Evolutionary conservation across 1,140 invertebrate genomes (phyloP), one percentile per base, ranked within the genome.

Genomic region (Homalodisca vitripennis): DNA sequence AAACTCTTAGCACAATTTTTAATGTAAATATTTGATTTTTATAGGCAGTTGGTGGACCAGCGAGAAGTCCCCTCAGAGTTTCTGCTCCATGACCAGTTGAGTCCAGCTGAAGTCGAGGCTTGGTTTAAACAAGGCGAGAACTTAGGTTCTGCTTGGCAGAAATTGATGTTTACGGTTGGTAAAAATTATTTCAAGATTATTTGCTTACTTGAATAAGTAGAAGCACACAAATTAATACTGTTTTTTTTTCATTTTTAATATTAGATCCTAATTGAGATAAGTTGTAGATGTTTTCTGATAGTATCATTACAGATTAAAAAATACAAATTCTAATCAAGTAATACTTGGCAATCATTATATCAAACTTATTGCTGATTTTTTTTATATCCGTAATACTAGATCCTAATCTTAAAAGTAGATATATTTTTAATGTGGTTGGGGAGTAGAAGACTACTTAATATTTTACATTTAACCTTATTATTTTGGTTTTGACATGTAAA

Each of bases 141-240:
- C 76, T 79, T 86, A 67, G 82, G 82, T 71, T 78, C 82, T 75
- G 80, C 80, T 20, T 88, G 84, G 84, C 79, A 82, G 74, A 86
- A 85, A 77, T 79, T 88, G 73, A 83, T 85, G 77, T 81, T 89
- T 68, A 80, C 78, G 75, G 85, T 86, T 80, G 69, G 77, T 69
- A 66, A 66, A 64, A 66, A 48, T 68, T n/a, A 60, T 63, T 73
- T 47, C n/a, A n/a, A n/a, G n/a, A n/a, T n/a, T n/a, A n/a, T n/a
- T n/a, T n/a, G n/a, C n/a, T n/a, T n/a, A n/a, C n/a, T n/a, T n/a
- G n/a, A n/a, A n/a, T n/a, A 30, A 70, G 53, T 26, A 51, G 2
- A 65, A 34, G 20, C 22, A 1, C 34, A 3, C 14, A 32, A 47
- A 1, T 31, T 22, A 60, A 32, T 20, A 51, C 68, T 62, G 2